Evolutionary conservation across 2,888 invertebrate genomes (phyloP), one percentile per base, ranked within the genome.

Genomic region (Bhutanitis thaidina): DNA sequence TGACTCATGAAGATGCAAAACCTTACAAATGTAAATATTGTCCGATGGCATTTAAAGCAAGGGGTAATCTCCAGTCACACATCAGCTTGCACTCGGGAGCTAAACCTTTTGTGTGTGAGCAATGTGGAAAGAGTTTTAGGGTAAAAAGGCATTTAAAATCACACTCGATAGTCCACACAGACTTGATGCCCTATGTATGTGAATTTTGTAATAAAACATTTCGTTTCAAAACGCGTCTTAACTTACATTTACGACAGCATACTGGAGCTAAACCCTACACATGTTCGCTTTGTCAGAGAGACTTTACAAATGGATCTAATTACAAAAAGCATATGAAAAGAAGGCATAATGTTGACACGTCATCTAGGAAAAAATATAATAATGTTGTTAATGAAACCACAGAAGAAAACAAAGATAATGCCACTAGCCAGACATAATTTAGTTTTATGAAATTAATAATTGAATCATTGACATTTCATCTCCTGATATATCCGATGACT

Each of bases 291-390:
- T 90, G 90, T 55, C 77, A 80, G 52, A 54, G 88, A 12, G 85
- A 86, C 54, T 90, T 89, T 13, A 88, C 88, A 0, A 89, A 89
- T n/a, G 88, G 89, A 0, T 89, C 88, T 0, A 89, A 88, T 64
- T 84, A 68, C 58, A 89, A 90, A 32, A 89, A 89, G 46, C 89
- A 89, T 69, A 89, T 89, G 89, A 85, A 77, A 41, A 59, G 89
- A 1, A 69, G 87, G 30, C 89, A 89, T 45, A 80, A 82, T 53
- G 77, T 88, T 52, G 89, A 90, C 54, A 87, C 85, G 0, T 83
- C 85, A 1, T 46, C 46, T 12, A 32, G 38, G 15, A 43, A 13
- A 38, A 52, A 52, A 30, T 56, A 52, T 45, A 13, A 53, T 10
- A 53, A 36, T 45, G 27, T 39, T 30, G 39, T 15, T 1, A 43